Conservation (phyloP, 1,140 invertebrate species). For the Galendromus occidentalis region DNA sequence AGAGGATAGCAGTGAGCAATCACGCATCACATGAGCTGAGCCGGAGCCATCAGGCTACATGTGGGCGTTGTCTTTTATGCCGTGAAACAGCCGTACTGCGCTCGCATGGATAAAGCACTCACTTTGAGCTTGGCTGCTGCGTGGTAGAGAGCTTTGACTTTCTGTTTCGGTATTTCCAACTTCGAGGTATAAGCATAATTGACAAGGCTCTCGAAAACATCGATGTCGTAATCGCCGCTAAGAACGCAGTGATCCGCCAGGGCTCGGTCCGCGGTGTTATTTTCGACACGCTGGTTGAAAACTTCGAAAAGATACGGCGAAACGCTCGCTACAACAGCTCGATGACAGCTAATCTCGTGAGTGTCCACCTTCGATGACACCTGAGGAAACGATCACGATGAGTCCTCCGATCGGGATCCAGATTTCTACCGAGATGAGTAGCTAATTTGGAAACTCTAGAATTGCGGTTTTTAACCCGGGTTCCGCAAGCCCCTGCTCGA, state of each 20-base stretch:
- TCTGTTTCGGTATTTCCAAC: constrained; percentile 25
- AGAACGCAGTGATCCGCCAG: constrained; percentile 35
- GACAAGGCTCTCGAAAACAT: constrained; percentile 46
- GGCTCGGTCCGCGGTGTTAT: background rate
- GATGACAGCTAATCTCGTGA: constrained; percentile 49
- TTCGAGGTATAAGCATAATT: constrained; percentile 57
- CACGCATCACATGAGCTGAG: no score
- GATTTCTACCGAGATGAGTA: no score
- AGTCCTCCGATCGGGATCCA: no score
- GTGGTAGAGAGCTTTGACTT: background rate
- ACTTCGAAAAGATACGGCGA: constrained; percentile 55
- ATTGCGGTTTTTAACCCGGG: no score
- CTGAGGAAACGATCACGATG: no score
- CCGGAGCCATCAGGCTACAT: no score
- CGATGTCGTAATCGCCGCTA: constrained; percentile 42
- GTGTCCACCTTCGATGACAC: constrained; percentile 26
- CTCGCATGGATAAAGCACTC: background rate
- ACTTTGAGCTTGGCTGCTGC: constrained; percentile 1
- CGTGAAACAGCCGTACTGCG: background rate
- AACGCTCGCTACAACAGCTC: constrained; percentile 49
- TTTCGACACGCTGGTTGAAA: constrained; percentile 39
- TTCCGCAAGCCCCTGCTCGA: no score
- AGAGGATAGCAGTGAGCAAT: constrained; percentile 38
- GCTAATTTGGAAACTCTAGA: no score
- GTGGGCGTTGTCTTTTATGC: no score